Base-by-base conservation (phyloP, 1,140 invertebrate genomes). In the Listronotus oregonensis region DNA sequence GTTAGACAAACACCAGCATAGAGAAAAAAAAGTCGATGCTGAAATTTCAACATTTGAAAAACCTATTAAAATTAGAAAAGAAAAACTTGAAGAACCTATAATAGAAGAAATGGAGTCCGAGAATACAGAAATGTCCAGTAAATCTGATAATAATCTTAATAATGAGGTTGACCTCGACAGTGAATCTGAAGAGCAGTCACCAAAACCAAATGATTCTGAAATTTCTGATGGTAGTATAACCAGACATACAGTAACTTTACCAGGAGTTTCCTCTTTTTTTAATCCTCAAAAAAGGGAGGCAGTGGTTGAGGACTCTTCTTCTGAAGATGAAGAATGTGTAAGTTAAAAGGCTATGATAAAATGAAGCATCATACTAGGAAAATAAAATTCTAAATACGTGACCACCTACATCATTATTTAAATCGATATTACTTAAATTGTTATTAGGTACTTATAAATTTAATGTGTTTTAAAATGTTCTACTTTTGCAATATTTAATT, bases 211-310 rank as follows among this genome's bases (percentile, higher is more conserved):
- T 32, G 9, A 37, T 32, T n/a, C 6, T 46, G 14, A 55, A 7
- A 15, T 8, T 40, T 40, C 34, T 8, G 34, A 8, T 31, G 18
- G 54, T 15, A 31, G 46, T 49, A 9, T 11, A 8, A n/a, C 47
- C 34, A 31, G 12, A 8, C n/a, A 37, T 32, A 0, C 31, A 15
- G 14, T 57, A 10, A 40, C 51, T 55, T 59, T 66, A 61, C 64
- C 64, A 21, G 64, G 51, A 39, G 39, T 66, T 3, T 44, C 49
- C 4, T 55, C 51, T 5, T 66, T 66, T 39, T 66, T 66, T 39
- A 55, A 54, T 37, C 10, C 18, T 12, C 10, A 7, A 17, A 32
- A 47, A 60, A 32, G 46, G 15, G 37, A 51, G 5, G 12, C 17
- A 32, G 18, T 6, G 9, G 14, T 27, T 21, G 43, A 49, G 10